phyloP scores from a whole-genome alignment of 1,140 invertebrate species.

The Steinernema feltiae region DNA sequence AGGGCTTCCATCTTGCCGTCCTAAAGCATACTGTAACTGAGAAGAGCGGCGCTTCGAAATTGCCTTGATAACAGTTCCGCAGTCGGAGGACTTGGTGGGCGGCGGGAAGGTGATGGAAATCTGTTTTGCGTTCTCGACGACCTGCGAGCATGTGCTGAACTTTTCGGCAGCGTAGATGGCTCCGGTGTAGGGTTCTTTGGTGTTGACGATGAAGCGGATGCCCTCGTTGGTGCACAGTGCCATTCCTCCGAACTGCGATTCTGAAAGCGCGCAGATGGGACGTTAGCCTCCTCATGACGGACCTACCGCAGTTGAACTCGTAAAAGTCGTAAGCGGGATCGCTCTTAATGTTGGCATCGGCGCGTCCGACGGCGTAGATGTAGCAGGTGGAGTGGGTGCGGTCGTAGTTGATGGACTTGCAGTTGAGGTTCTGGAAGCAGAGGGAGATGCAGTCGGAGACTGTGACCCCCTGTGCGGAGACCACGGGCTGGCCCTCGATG shows the following conservation, averaged over 20 bases:
- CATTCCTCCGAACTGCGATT: slow-evolving; percentile 58
- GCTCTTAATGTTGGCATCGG: slow-evolving; percentile 53
- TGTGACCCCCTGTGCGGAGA: slow-evolving; percentile 56
- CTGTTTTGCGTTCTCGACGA: slow-evolving; percentile 58
- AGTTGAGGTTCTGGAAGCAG: slow-evolving; percentile 58
- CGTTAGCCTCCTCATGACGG: neutral
- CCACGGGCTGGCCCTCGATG: slow-evolving; percentile 54
- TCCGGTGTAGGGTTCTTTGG: slow-evolving; percentile 57
- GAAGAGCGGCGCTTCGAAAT: slow-evolving; percentile 48
- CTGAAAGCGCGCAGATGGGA: slow-evolving; percentile 32
- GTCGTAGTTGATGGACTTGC: slow-evolving; percentile 58
- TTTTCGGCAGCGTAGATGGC: slow-evolving; percentile 57
- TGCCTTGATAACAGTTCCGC: slow-evolving; percentile 51
- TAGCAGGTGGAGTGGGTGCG: slow-evolving; percentile 55
- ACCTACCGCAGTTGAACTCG: slow-evolving; percentile 57
- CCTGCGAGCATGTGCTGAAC: slow-evolving; percentile 54
- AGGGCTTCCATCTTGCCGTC: slow-evolving; percentile 57
- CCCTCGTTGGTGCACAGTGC: slow-evolving; percentile 57
- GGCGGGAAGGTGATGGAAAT: slow-evolving; percentile 57
- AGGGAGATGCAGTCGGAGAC: slow-evolving; percentile 57
- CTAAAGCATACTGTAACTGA: neutral
- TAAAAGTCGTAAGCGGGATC: slow-evolving; percentile 57
- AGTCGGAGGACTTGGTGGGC: slow-evolving; percentile 54
- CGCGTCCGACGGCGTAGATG: slow-evolving; percentile 54
- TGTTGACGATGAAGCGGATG: slow-evolving; percentile 58